phyloP scores from a whole-genome alignment of 2,113 vertebrate genomes.

The Toxostoma redivivum region DNA sequence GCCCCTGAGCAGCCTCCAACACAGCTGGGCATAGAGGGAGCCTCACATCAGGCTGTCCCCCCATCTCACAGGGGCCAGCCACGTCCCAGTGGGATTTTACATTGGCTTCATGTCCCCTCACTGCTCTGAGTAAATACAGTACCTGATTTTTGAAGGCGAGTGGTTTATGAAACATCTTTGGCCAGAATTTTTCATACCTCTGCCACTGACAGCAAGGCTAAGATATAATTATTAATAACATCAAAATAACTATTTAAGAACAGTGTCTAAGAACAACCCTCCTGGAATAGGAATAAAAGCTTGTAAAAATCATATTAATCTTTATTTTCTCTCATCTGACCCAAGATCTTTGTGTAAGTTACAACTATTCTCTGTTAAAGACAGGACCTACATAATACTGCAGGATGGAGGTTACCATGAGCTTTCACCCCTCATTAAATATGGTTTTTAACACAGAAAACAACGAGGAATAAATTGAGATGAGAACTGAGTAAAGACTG shows the following conservation, averaged over 20 bases:
- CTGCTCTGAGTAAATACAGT: not conserved
- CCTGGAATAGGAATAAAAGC: not conserved
- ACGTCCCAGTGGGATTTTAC: accelerated
- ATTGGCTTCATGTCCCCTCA: not conserved
- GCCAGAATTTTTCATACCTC: not conserved
- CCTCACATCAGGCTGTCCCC: not conserved
- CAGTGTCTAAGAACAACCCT: not conserved
- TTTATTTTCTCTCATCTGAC: not conserved
- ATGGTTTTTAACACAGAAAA: not conserved
- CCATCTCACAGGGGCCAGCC: not conserved
- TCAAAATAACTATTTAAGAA: not conserved
- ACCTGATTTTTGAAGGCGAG: not conserved
- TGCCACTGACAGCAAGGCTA: not conserved
- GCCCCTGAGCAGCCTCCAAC: not conserved
- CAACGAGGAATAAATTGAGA: not conserved
- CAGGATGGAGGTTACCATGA: not conserved
- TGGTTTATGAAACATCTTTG: not conserved
- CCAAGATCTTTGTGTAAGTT: not conserved
- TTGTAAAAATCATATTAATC: not conserved
- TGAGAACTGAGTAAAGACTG: not conserved
- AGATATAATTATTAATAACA: not conserved
- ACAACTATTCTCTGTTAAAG: not conserved
- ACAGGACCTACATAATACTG: not conserved
- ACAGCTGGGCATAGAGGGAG: accelerated
- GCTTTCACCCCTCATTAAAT: not conserved